Evolutionary conservation across 2,888 invertebrate species (phyloP), one percentile per base, ranked within the genome.

Genomic region (Pemphredon lugubris): DNA sequence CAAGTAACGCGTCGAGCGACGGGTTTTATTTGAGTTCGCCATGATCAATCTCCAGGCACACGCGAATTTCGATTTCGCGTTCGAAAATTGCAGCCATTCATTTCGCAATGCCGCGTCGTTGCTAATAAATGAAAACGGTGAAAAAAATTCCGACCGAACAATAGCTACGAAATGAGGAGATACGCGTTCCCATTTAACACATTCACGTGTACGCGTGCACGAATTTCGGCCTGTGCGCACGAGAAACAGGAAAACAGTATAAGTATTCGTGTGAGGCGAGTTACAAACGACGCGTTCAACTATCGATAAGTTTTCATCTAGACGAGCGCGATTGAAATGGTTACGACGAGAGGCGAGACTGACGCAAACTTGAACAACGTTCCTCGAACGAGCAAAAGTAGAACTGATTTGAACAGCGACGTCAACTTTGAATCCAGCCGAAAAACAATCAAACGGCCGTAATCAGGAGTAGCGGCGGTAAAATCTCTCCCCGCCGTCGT

Each of bases 1-100:
- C n/a, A n/a, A n/a, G n/a, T n/a, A n/a, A n/a, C n/a, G n/a, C n/a
- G n/a, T n/a, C n/a, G n/a, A n/a, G n/a, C n/a, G n/a, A n/a, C n/a
- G n/a, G n/a, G n/a, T 47, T 67, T 50, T 55, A 54, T 63, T 54
- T 61, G 26, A 14, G 23, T 50, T 20, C 7, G 6, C 20, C 55
- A 60, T 75, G 79, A 83, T 84, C 83, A 79, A 81, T 83, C 81
- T 66, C 66, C 30, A 44, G 37, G 66, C 60, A 48, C 34, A n/a
- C 70, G 63, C 51, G 67, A 75, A 70, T 73, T 80, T 79, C 77
- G 72, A 72, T 73, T 75, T 71, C 51, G 53, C 73, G 65, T 75
- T 77, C 73, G 74, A 70, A 81, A 84, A 81, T 81, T 81, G 75
- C 80, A 63, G 66, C 79, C 81, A 80, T 81, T 81, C 78, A 75